Evolutionary conservation across 2,797 vertebrate genomes (phyloP), one percentile per base, ranked within the genome.

Genomic region (Danio choprae): DNA sequence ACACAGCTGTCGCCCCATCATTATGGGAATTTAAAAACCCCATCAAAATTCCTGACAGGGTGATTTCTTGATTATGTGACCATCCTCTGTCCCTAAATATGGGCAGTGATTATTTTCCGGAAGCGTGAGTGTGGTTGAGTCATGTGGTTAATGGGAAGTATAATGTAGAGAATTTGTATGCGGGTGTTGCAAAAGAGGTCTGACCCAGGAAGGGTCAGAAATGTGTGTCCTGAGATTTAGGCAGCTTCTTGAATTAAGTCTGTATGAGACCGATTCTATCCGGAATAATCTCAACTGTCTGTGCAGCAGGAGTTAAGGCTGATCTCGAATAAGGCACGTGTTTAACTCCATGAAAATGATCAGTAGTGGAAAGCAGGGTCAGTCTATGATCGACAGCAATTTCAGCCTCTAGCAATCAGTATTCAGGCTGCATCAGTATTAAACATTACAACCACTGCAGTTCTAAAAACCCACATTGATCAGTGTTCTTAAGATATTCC

Each of bases 271-370:
- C 6, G 83, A 81, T 62, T 65, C 77, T 73, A 84, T 50, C 77
- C 11, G 43, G 82, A 87, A 89, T 87, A 82, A 82, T 79, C 3
- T 0, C 58, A 82, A 40, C 56, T 77, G 79, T 41, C 55, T 85
- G 86, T 68, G 80, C 82, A 77, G 81, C 77, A 86, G 81, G 84
- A 86, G 87, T 83, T 78, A 46, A 68, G 16, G 44, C 60, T 53
- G 51, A 72, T 36, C 38, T 38, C 0, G 41, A 20, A 46, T 51
- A 20, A 16, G 41, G 36, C 69, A 43, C 6, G 5, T 79, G 36
- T 53, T 72, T 67, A 67, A 22, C 77, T 36, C 15, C 18, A 72
- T 56, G 29, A 48, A 60, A 22, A 63, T 44, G n/a, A 67, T 20
- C 55, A 36, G 29, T 51, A n/a, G 4, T 4, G 7, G 38, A 78